Conservation (phyloP, 2,113 vertebrate genomes). For the Vireo altiloquus region DNA sequence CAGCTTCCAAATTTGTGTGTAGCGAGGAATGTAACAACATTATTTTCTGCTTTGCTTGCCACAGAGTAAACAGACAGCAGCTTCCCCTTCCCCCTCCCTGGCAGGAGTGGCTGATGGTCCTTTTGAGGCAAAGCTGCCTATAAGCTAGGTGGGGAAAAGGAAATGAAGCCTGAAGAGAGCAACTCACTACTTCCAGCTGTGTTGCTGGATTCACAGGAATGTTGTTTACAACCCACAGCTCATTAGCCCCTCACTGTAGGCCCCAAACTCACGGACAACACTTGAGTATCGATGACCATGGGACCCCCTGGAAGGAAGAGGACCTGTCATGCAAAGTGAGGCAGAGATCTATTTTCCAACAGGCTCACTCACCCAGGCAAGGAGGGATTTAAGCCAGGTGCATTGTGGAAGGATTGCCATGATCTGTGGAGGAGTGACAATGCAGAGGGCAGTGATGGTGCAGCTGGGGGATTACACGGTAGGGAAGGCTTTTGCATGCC, state of each 20-base stretch:
- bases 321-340: rapidly evolving
- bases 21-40: slow-evolving; percentile 34
- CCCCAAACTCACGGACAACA: rapidly evolving
- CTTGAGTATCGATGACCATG: background rate
- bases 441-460: background rate
- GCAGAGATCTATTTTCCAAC: background rate
- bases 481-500: background rate
- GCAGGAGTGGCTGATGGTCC: background rate
- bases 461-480: background rate
- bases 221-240: background rate
- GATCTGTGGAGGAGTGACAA: background rate
- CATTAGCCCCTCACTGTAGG: background rate
- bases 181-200: background rate
- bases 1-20: slow-evolving; percentile 3
- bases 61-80: slow-evolving; percentile 25
- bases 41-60: slow-evolving; percentile 61
- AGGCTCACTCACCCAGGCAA: background rate
- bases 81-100: background rate
- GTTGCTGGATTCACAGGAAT: background rate
- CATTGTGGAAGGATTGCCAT: background rate
- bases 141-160: background rate
- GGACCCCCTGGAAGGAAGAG: background rate
- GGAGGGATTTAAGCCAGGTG: background rate
- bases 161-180: background rate
- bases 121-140: background rate